Conservation (phyloP, 2,888 invertebrate species). For the Hyles lineata region DNA sequence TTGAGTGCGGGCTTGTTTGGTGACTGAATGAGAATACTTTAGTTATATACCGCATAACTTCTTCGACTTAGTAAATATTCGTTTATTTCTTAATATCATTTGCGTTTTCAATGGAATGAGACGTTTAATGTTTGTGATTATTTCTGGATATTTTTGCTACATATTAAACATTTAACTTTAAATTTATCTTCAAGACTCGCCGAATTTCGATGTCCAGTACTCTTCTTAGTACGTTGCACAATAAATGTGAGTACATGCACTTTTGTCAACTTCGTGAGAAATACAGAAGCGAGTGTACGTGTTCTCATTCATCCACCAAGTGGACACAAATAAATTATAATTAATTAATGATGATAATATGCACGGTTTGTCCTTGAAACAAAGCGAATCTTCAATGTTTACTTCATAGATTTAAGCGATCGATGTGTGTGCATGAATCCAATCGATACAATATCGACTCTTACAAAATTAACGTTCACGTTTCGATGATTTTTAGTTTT, state of each 20-base stretch:
- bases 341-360: neutral
- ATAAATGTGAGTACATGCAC: too few species aligned
- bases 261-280: too few species aligned
- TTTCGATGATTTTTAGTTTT: constrained; percentile 34
- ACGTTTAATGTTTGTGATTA: too few species aligned
- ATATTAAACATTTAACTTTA: too few species aligned
- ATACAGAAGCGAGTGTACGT: neutral
- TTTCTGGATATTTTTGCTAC: too few species aligned
- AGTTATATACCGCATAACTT: neutral
- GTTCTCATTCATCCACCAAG: constrained; percentile 12
- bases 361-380: constrained; percentile 17
- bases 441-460: constrained; percentile 20
- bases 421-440: constrained; percentile 48
- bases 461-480: constrained; percentile 40
- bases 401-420: constrained; percentile 7
- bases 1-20: constrained; percentile 8
- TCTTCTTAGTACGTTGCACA: too few species aligned
- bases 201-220: too few species aligned
- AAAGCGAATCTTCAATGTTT: neutral
- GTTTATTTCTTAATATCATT: too few species aligned
- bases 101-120: too few species aligned
- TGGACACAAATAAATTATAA: neutral
- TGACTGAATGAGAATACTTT: constrained; percentile 24
- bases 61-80: too few species aligned
- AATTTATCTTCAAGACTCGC: too few species aligned